These are phyloP conservation scores for Pelusios castaneus DNA, from an alignment of 2,113 vertebrate genomes.

Conservation along the genomic window DNA sequence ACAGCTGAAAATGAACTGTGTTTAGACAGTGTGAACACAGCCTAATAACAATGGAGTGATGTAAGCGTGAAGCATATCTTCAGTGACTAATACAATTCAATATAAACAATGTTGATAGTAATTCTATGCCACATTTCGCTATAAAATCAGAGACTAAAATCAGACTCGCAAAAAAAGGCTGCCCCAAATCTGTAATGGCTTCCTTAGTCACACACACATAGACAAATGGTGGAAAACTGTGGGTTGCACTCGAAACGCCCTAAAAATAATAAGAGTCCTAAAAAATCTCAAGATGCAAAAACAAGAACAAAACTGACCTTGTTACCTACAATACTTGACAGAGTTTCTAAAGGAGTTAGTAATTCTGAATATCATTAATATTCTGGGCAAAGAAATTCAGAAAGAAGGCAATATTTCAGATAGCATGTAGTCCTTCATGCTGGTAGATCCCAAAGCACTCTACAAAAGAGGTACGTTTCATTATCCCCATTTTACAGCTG, in stretches of 20 bases:
- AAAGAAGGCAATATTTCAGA: background rate
- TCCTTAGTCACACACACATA: background rate
- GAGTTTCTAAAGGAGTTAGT: background rate
- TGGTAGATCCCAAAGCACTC: background rate
- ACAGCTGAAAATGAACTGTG: conserved; percentile 39
- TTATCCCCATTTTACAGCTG: background rate
- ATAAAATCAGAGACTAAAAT: background rate
- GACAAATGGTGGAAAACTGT: background rate
- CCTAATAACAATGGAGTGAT: conserved; percentile 12
- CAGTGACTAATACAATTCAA: background rate
- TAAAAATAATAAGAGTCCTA: background rate
- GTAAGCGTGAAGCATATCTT: background rate
- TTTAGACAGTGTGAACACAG: conserved; percentile 4
- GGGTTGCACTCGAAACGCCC: background rate
- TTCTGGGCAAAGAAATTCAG: background rate
- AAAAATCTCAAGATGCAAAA: background rate
- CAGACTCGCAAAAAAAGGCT: background rate
- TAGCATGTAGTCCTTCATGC: background rate
- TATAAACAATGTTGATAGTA: background rate
- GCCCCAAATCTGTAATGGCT: background rate
- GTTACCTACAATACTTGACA: background rate
- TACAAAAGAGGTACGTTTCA: background rate
- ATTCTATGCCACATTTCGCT: background rate
- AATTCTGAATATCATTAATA: background rate
- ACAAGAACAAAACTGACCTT: background rate